Evolutionary conservation across 1,140 invertebrate species (phyloP).

Genomic region (Eriocheir sinensis): DNA sequence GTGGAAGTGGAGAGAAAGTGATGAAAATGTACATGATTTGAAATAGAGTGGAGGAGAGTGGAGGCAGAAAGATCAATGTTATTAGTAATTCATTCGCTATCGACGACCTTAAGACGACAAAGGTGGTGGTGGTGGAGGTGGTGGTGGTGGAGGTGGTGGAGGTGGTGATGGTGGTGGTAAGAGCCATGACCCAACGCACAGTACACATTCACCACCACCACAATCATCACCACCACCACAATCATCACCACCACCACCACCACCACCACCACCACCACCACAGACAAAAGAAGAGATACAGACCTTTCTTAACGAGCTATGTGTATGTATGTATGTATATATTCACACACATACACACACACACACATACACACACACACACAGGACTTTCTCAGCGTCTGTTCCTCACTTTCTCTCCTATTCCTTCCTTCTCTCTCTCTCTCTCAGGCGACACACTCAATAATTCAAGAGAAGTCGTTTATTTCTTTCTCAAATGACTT

Average conservation of each 20-base stretch:
- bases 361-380: neutral
- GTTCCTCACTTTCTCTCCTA: neutral
- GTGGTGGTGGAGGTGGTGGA: too few relatives aligned
- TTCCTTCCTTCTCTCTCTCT: neutral
- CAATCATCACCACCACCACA: neutral
- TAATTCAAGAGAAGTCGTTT: neutral
- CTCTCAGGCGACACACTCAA: neutral
- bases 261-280: too few relatives aligned
- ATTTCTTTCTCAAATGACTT: neutral
- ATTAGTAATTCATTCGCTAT: too few relatives aligned
- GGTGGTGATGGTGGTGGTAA: too few relatives aligned
- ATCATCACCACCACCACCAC: neutral
- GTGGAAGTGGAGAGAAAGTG: too few relatives aligned
- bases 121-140: too few relatives aligned
- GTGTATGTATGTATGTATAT: neutral
- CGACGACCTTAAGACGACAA: too few relatives aligned
- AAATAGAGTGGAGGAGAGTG: too few relatives aligned
- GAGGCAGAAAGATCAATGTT: too few relatives aligned
- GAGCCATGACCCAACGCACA: too few relatives aligned
- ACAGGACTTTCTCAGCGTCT: neutral
- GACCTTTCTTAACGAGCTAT: neutral
- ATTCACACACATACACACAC: neutral
- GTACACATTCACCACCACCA: neutral
- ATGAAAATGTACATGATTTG: too few relatives aligned
- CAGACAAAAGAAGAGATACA: too few relatives aligned